These are phyloP conservation scores for Poeciliopsis prolifica DNA, from an alignment of 2,113 vertebrate species.

Conservation along the genomic window DNA sequence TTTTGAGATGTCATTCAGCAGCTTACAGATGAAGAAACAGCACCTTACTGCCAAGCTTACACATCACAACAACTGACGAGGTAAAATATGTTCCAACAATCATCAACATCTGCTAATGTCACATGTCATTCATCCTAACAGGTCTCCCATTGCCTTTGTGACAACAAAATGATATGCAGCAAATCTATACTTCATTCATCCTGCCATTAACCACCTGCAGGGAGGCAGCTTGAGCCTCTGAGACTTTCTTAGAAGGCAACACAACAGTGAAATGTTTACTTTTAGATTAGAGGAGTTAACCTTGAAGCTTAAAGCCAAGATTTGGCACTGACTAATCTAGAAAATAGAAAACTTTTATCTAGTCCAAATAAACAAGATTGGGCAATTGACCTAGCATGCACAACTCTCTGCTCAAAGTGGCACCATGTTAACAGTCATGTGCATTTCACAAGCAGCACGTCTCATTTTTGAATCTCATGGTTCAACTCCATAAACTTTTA, in stretches of 20 bases:
- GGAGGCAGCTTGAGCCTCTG: not conserved
- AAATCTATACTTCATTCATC: not conserved
- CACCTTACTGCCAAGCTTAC: too few species aligned
- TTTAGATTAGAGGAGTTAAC: conserved; percentile 4
- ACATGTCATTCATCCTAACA: not conserved
- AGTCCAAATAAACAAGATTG: not conserved
- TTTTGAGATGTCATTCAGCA: too few species aligned
- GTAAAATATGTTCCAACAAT: too few species aligned
- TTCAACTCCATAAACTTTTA: not conserved
- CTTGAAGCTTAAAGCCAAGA: not conserved
- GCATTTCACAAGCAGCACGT: not conserved
- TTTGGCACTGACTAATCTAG: not conserved
- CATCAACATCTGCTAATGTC: too few species aligned
- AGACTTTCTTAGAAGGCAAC: not conserved
- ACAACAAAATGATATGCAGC: too few species aligned
- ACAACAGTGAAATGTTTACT: not conserved
- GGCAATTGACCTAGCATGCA: not conserved
- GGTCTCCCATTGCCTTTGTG: too few species aligned
- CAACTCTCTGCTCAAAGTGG: too few species aligned
- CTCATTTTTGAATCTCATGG: not conserved
- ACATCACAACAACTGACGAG: too few species aligned
- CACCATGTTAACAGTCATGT: not conserved
- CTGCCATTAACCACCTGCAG: accelerated
- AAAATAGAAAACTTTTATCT: not conserved
- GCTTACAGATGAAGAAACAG: too few species aligned